phyloP scores from a whole-genome alignment of 2,888 invertebrate genomes.

The Euclidia mi region DNA sequence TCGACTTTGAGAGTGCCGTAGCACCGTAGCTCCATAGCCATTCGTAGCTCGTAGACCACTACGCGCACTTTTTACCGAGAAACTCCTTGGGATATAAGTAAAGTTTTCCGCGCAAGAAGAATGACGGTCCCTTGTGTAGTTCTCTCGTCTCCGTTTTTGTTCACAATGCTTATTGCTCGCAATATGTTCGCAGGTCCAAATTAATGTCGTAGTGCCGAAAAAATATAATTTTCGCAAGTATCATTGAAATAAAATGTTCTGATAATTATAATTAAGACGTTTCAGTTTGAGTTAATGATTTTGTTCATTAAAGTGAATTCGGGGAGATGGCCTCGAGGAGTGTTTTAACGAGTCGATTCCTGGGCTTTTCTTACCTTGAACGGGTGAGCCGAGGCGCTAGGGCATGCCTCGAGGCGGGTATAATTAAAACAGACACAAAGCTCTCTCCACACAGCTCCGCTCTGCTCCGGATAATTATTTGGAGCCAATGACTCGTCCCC shows the following conservation, averaged over 20 bases:
- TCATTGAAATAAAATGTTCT: constrained; percentile 32
- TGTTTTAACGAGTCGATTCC: constrained; percentile 54
- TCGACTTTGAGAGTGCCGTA: constrained; percentile 23
- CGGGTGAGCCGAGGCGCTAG: too few species aligned
- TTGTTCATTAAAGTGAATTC: constrained; percentile 50
- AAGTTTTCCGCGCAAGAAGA: constrained; percentile 34
- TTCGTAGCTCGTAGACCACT: constrained; percentile 19
- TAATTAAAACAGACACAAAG: constrained; percentile 51
- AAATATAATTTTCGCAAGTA: constrained; percentile 13
- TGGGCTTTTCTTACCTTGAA: too few species aligned
- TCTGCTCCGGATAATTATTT: constrained; percentile 50
- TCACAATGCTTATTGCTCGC: not conserved
- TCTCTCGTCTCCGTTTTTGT: constrained; percentile 15
- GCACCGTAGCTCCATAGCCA: constrained; percentile 7
- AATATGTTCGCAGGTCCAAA: constrained; percentile 3
- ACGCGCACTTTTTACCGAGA: constrained; percentile 24
- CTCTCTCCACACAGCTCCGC: constrained; percentile 6
- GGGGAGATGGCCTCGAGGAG: constrained; percentile 46
- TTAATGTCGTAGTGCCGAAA: not conserved
- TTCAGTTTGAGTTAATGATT: constrained; percentile 38
- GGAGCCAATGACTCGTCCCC: constrained; percentile 30
- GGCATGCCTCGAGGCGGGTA: too few species aligned
- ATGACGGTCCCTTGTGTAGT: constrained; percentile 10
- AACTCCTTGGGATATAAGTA: constrained; percentile 32
- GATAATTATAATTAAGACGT: constrained; percentile 28